Conservation (phyloP, 2,888 invertebrate genomes). For the Hipparchia semele region DNA sequence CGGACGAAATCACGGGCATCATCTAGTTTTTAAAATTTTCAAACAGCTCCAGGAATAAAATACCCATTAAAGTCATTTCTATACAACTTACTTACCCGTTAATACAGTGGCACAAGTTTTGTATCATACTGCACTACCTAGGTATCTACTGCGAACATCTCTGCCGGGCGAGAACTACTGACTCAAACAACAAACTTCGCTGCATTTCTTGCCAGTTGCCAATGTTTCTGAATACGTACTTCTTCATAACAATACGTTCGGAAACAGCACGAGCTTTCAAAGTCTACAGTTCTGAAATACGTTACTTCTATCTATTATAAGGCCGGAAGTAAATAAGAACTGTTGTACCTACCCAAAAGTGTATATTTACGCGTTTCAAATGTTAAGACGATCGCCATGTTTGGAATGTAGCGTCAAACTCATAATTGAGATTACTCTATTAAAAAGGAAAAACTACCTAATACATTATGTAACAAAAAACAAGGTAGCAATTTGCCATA, state of each 20-base stretch:
- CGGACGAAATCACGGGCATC: too few species aligned
- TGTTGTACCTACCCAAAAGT: too few species aligned
- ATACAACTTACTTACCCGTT: background rate
- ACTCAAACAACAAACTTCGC: slow-evolving; percentile 7
- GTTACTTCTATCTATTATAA: too few species aligned
- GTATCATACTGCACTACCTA: background rate
- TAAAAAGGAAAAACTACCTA: too few species aligned
- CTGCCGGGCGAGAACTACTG: background rate
- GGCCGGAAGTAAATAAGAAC: too few species aligned
- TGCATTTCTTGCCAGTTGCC: slow-evolving; percentile 15
- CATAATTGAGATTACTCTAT: too few species aligned
- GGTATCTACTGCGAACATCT: slow-evolving; percentile 3
- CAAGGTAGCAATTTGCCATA: slow-evolving; percentile 5
- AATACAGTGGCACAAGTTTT: slow-evolving; percentile 12
- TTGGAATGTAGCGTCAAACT: too few species aligned
- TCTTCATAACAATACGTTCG: slow-evolving; percentile 14
- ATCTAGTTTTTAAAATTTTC: background rate
- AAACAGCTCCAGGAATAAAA: background rate
- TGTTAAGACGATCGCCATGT: too few species aligned
- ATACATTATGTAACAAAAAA: background rate
- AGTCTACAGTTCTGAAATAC: background rate
- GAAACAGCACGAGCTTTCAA: background rate
- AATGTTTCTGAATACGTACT: slow-evolving; percentile 11
- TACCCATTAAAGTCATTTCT: background rate
- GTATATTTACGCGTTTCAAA: too few species aligned